These are phyloP conservation scores for Iselma pallidipennis DNA, from an alignment of 2,888 invertebrate species.

Conservation along the genomic window DNA sequence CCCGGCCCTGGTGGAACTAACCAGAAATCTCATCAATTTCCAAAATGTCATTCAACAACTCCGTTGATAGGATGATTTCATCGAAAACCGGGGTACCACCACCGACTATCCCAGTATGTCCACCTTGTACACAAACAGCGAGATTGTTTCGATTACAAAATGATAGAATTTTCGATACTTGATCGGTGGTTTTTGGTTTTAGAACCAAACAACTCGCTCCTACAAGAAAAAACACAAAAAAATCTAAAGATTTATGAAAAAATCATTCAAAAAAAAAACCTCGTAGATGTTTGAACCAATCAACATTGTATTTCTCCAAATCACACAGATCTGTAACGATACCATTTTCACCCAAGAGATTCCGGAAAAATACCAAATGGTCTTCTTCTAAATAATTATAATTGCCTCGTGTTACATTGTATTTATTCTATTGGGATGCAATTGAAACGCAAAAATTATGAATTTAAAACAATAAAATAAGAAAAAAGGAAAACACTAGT, in stretches of 20 bases:
- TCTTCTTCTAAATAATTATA: slow-evolving; percentile 61
- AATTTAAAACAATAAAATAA: background rate
- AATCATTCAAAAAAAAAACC: slow-evolving; percentile 62
- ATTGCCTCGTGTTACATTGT: slow-evolving; percentile 64
- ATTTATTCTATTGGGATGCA: slow-evolving; percentile 65
- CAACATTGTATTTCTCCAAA: slow-evolving; percentile 81
- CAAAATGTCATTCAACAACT: slow-evolving; percentile 82
- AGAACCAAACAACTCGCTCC: slow-evolving; percentile 82
- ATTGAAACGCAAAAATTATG: no score
- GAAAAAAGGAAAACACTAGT: no score
- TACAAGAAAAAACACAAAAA: no score
- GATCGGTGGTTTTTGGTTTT: slow-evolving; percentile 81
- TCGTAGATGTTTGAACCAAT: slow-evolving; percentile 83
- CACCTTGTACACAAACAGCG: slow-evolving; percentile 93
- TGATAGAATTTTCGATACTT: slow-evolving; percentile 82
- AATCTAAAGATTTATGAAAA: background rate
- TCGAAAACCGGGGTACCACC: slow-evolving; percentile 96
- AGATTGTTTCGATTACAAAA: slow-evolving; percentile 81
- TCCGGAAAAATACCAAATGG: slow-evolving; percentile 69
- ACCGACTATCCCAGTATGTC: slow-evolving; percentile 92
- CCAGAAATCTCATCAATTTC: slow-evolving; percentile 82
- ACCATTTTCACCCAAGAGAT: slow-evolving; percentile 64
- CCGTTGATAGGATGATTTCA: slow-evolving; percentile 86
- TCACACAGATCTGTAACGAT: slow-evolving; percentile 77
- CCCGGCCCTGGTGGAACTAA: no score